phyloP scores from a whole-genome alignment of 2,797 vertebrate genomes.

The Eurystomus glaucurus region DNA sequence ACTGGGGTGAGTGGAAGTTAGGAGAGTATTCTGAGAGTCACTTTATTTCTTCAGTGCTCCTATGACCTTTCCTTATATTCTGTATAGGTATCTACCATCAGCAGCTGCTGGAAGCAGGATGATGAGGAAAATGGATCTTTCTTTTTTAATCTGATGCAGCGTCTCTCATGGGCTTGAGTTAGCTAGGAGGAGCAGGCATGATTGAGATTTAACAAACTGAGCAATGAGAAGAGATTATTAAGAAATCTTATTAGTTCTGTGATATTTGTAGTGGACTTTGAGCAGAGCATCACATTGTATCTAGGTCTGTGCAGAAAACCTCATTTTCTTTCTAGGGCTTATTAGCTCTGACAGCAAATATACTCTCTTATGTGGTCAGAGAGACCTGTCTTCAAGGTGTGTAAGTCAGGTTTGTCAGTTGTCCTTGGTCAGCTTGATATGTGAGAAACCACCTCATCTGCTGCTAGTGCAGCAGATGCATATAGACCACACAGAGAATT shows the following conservation, averaged over 20 bases:
- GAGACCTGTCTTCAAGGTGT: accelerated
- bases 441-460: neutral
- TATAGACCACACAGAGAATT: neutral
- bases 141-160: neutral
- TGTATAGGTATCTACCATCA: neutral
- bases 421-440: neutral
- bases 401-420: neutral
- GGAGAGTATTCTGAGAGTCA: neutral
- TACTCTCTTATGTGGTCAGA: neutral
- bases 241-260: neutral
- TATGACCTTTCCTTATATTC: neutral
- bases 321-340: neutral
- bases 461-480: neutral
- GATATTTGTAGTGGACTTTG: neutral
- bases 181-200: neutral
- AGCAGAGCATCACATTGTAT: accelerated
- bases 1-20: neutral
- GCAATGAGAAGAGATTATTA: neutral
- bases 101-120: neutral
- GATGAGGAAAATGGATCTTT: neutral
- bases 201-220: neutral
- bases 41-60: neutral
- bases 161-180: neutral
- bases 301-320: neutral
- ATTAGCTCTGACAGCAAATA: neutral